phyloP scores from a whole-genome alignment of 2,113 vertebrate species.

The Notarius quadriscutis region DNA sequence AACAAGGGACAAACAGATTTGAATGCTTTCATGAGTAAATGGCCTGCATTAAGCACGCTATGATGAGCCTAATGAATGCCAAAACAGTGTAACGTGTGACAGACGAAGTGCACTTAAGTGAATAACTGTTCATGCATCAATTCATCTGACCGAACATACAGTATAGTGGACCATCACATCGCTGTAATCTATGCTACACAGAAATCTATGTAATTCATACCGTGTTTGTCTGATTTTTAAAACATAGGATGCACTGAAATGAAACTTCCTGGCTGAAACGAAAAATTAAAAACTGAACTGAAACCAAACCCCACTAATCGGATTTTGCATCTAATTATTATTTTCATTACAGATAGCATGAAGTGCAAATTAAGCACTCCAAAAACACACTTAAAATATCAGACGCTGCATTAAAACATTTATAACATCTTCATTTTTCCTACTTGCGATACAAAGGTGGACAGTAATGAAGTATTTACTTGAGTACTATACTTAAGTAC shows the following conservation, averaged over 20 bases:
- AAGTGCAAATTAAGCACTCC: not conserved
- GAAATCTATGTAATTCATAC: not conserved
- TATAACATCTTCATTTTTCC: not conserved
- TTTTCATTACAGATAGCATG: not conserved
- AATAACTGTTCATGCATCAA: slow-evolving; percentile 4
- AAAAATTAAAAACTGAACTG: not conserved
- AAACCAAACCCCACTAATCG: not conserved
- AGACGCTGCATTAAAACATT: not conserved
- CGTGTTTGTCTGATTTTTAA: not conserved
- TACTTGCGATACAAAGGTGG: too few species aligned
- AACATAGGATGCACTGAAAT: not conserved
- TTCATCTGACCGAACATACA: not conserved
- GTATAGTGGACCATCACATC: not conserved
- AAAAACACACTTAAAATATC: not conserved
- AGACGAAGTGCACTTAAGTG: slow-evolving; percentile 1
- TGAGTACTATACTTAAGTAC: too few species aligned
- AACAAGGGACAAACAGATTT: slow-evolving; percentile 10
- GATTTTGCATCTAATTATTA: not conserved
- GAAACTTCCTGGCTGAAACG: not conserved
- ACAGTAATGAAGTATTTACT: too few species aligned
- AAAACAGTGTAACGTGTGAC: slow-evolving; percentile 7
- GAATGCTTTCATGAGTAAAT: slow-evolving; percentile 15
- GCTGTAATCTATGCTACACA: not conserved
- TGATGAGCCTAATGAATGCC: not conserved
- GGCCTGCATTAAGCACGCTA: not conserved